Base-by-base conservation (phyloP, 2,797 vertebrate genomes). In the Dromococcyx pavoninus region DNA sequence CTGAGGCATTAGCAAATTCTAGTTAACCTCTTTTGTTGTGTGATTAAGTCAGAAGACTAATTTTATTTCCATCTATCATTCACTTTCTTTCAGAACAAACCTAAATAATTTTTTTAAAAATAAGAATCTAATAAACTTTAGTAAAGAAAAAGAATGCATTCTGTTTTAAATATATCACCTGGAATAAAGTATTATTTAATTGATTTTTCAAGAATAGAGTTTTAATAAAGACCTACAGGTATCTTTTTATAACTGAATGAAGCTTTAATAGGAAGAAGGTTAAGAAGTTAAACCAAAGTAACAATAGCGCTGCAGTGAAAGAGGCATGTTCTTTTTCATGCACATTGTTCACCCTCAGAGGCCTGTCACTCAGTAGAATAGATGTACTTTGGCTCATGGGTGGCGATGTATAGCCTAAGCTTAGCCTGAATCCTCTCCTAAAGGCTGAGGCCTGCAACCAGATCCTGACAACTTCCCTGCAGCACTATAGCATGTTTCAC, bases 241-340 rank as follows among this genome's bases (percentile, higher is more conserved):
- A 88, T 39, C 88, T 81, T 89, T 89, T 92, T 84, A 77, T 79
- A 35, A 78, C 74, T 86, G 80, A 94, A 92, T 70, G 72, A 96
- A 94, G 89, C 89, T 92, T 94, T 91, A 84, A 81, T 95, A 97
- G 94, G 74, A 95, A 97, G 66, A 66, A 83, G 96, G 97, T 97
- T 98, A 98, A 98, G 97, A 97, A 97, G 96, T 97, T 98, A 97
- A 98, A 97, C 91, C 96, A 12, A 90, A 74, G 70, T 23, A 93
- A 98, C 97, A 98, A 97, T 93, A 91, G 91, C 32, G 9, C 79
- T 62, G 91, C 75, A 91, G 93, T 82, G 94, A 97, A 97, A 97
- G 82, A 89, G 74, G 92, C 79, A 88, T 97, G 97, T 93, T 97
- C 95, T 96, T 97, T 97, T 96, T 96, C 96, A 96, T 75, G 35